Evolutionary conservation across 2,113 vertebrate species (phyloP).

Genomic region (Trematocara macrostoma): DNA sequence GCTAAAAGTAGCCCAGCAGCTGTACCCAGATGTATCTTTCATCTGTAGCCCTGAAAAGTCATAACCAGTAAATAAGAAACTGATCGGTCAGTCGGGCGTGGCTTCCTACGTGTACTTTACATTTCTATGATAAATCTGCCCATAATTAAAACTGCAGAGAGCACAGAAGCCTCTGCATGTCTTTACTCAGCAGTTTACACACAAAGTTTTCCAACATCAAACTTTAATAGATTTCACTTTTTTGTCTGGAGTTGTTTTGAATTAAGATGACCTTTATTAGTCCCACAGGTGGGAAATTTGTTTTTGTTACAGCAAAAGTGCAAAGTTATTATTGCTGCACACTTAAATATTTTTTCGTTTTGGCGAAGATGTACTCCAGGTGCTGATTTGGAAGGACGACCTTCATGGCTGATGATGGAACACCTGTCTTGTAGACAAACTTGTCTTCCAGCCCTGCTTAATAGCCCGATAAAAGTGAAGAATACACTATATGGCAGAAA

Average conservation of each 20-base stretch:
- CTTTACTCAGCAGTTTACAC: neutral
- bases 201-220: neutral
- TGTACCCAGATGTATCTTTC: rapidly evolving
- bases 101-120: neutral
- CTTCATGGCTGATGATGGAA: too few species aligned
- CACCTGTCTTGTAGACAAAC: too few species aligned
- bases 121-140: neutral
- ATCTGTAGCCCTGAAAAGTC: neutral
- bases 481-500: too few species aligned
- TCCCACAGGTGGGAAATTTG: too few species aligned
- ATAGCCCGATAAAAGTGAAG: too few species aligned
- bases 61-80: neutral
- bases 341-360: too few species aligned
- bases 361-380: too few species aligned
- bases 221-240: neutral
- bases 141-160: neutral
- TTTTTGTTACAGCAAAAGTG: too few species aligned
- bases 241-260: neutral
- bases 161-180: neutral
- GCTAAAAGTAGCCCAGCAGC: neutral
- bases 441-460: too few species aligned
- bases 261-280: too few species aligned
- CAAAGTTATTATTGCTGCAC: too few species aligned
- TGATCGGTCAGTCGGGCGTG: rapidly evolving
- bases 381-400: too few species aligned